Percentiles rank a stretch among this genome's conserved stretches.
Evolutionary conservation across 1,140 invertebrate genomes (phyloP).

Genomic region (Nautilus pompilius): DNA sequence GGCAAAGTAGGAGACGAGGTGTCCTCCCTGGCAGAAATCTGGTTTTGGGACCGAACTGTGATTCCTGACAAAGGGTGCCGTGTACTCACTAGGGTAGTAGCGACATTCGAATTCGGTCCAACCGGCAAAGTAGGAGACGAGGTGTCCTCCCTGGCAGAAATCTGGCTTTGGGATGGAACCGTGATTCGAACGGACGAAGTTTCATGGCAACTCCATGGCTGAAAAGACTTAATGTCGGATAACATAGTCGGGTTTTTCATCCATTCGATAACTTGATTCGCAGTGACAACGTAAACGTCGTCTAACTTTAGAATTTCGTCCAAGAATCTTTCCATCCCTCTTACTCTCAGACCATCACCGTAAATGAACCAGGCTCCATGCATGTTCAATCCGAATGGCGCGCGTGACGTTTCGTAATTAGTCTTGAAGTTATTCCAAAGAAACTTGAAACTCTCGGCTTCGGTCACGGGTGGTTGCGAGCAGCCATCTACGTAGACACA

Average conservation of each 20-base stretch:
- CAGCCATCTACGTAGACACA: constrained; percentile 44
- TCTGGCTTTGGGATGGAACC: no score
- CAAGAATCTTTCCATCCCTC: constrained; percentile 36
- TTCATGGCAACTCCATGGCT: constrained; percentile 27
- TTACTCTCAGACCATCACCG: constrained; percentile 24
- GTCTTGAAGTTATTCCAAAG: constrained; percentile 36
- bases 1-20: not conserved
- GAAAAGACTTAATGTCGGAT: constrained; percentile 19
- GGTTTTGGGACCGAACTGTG: not conserved
- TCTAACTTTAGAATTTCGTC: constrained; percentile 15
- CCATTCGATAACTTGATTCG: constrained; percentile 20
- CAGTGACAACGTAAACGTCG: constrained; percentile 24
- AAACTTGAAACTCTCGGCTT: constrained; percentile 28
- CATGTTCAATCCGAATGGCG: constrained; percentile 43
- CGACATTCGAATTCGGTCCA: no score
- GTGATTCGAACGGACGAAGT: no score
- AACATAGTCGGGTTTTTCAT: constrained; percentile 33
- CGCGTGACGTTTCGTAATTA: constrained; percentile 27
- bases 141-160: no score
- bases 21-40: not conserved
- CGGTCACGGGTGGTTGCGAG: constrained; percentile 27
- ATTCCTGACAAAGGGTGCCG: constrained; percentile 8
- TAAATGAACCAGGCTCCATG: constrained; percentile 39
- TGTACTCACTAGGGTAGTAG: no score
- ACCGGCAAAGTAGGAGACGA: no score